Percentiles rank a stretch among this genome's conserved stretches.
Conservation (phyloP, 2,113 vertebrate genomes). For the Amphilophus citrinellus region DNA sequence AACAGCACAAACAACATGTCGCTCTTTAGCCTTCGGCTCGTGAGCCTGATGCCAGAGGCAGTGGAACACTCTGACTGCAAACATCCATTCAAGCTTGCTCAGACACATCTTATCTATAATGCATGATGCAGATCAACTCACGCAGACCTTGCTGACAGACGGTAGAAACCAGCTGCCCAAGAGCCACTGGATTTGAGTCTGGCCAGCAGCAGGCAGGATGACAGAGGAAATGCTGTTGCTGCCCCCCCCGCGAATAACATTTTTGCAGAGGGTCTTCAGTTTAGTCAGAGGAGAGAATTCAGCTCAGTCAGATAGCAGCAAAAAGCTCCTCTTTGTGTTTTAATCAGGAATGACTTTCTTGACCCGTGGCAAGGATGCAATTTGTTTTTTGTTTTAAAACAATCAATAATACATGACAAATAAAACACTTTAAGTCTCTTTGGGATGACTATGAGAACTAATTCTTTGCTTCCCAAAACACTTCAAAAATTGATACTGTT, state of each 20-base stretch:
- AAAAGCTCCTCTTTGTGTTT: slow-evolving; percentile 33
- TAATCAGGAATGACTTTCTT: slow-evolving; percentile 20
- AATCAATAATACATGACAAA: slow-evolving; percentile 21
- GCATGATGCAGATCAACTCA: slow-evolving; percentile 74
- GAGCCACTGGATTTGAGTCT: slow-evolving; percentile 23
- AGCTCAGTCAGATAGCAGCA: slow-evolving; percentile 53
- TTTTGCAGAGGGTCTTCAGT: slow-evolving; percentile 29
- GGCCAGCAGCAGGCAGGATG: neutral
- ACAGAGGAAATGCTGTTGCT: neutral
- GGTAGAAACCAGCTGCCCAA: slow-evolving; percentile 25
- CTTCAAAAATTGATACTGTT: slow-evolving; percentile 29
- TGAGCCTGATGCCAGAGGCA: slow-evolving; percentile 30
- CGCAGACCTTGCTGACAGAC: slow-evolving; percentile 48
- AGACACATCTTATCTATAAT: slow-evolving; percentile 80
- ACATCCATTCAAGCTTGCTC: slow-evolving; percentile 58
- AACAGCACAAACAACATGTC: slow-evolving; percentile 40
- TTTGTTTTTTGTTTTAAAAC: slow-evolving; percentile 4
- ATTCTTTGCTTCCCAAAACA: slow-evolving; percentile 20
- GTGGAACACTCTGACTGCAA: slow-evolving; percentile 50
- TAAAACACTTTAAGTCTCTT: neutral
- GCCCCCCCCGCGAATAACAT: slow-evolving; percentile 13
- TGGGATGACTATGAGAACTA: slow-evolving; percentile 19
- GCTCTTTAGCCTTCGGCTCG: slow-evolving; percentile 34
- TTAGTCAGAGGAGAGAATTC: slow-evolving; percentile 37
- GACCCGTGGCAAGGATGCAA: neutral